Evolutionary conservation across 2,888 invertebrate species (phyloP).

Genomic region (Anoplius nigerrimus): DNA sequence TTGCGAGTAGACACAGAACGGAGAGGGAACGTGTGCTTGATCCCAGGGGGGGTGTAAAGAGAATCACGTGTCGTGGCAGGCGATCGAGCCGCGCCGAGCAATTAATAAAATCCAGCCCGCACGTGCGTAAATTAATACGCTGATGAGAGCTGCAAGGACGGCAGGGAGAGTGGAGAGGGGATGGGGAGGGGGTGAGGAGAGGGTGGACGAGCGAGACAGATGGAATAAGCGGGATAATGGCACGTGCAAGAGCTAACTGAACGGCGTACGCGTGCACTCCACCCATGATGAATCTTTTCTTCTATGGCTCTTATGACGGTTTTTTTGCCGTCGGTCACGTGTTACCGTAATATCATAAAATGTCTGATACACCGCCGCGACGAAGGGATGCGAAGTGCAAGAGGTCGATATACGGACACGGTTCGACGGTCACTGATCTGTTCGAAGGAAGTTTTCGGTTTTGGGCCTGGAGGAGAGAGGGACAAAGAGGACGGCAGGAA

Average conservation of each 20-base stretch:
- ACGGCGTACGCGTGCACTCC: conserved; percentile 43
- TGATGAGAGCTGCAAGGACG: conserved; percentile 1
- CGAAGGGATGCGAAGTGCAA: too few relatives aligned
- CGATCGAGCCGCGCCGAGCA: conserved; percentile 43
- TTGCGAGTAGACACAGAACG: conserved; percentile 20
- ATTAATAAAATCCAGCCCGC: conserved; percentile 62
- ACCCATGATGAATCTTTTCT: neutral
- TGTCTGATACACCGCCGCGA: too few relatives aligned
- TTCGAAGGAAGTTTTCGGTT: too few relatives aligned
- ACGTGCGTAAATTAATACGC: conserved; percentile 55
- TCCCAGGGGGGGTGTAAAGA: neutral
- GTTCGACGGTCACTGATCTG: too few relatives aligned
- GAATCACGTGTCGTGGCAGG: conserved; percentile 50
- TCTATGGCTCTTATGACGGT: neutral
- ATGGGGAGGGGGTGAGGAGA: neutral
- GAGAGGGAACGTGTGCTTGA: conserved; percentile 13
- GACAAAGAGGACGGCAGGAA: too few relatives aligned
- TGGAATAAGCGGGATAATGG: conserved; percentile 14
- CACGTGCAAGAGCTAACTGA: conserved; percentile 57
- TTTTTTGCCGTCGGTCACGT: neutral
- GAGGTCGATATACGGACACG: too few relatives aligned
- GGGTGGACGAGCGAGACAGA: neutral
- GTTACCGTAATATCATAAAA: too few relatives aligned
- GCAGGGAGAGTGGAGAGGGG: too few relatives aligned
- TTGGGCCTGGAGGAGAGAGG: too few relatives aligned